Percentiles rank a stretch among this genome's conserved stretches.
Conservation (phyloP, 1,140 invertebrate species). For the Telenomus remus region DNA sequence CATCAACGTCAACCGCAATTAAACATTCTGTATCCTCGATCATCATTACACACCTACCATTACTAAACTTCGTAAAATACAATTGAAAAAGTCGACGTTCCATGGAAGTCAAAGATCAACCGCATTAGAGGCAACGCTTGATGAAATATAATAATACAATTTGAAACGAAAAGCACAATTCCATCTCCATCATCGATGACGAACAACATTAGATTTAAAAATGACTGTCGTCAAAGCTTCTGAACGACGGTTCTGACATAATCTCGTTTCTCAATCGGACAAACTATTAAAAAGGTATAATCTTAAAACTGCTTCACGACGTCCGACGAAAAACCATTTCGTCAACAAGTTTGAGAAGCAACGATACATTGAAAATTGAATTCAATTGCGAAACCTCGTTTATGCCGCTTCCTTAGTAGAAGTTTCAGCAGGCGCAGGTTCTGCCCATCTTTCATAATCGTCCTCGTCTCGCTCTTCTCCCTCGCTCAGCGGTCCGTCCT, state of each 20-base stretch:
- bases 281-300: too few relatives aligned
- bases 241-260: too few relatives aligned
- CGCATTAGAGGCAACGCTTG: constrained; percentile 15
- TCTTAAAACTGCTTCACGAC: too few relatives aligned
- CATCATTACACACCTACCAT: not conserved
- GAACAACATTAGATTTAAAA: too few relatives aligned
- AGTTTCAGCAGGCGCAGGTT: constrained; percentile 55
- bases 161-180: too few relatives aligned
- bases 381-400: too few relatives aligned
- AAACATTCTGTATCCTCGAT: not conserved
- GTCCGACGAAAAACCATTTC: too few relatives aligned
- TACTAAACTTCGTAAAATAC: not conserved
- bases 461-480: constrained; percentile 84
- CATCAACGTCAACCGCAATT: constrained; percentile 18
- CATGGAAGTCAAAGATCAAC: constrained; percentile 35
- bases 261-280: too few relatives aligned
- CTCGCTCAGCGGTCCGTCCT: constrained; percentile 82
- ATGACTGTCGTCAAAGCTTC: too few relatives aligned
- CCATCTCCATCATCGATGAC: too few relatives aligned
- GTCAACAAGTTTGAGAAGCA: too few relatives aligned
- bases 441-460: constrained; percentile 72
- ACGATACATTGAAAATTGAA: too few relatives aligned
- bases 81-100: constrained; percentile 5
- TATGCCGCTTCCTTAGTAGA: constrained; percentile 66
- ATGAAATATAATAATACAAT: not conserved